phyloP scores from a whole-genome alignment of 1,140 invertebrate genomes.

The Thalassaphorura encarpata region DNA sequence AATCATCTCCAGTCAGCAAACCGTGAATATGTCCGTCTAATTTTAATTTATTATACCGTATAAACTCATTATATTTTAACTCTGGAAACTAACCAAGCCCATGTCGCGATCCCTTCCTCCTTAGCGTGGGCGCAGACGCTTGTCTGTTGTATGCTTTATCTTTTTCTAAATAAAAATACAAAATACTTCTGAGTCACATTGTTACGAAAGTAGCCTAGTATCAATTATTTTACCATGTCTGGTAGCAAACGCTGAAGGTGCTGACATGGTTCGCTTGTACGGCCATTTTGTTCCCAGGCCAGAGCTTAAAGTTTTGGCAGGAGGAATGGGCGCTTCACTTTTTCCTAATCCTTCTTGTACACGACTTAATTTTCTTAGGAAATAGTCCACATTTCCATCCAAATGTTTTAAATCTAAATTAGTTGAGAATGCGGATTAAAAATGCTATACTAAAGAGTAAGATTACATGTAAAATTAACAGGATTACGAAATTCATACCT shows the following conservation, averaged over 20 bases:
- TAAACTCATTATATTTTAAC: background rate
- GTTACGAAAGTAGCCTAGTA: no score
- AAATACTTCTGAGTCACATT: background rate
- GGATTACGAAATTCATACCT: conserved; percentile 46
- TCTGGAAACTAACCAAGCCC: conserved; percentile 57
- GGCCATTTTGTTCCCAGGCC: conserved; percentile 89
- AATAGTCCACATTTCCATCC: conserved; percentile 77
- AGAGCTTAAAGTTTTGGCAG: conserved; percentile 71
- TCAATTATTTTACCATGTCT: conserved; percentile 30
- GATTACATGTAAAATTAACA: background rate
- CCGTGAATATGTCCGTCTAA: conserved; percentile 66
- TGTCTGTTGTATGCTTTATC: conserved; percentile 82
- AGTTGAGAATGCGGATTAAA: background rate
- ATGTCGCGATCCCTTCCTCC: conserved; percentile 82
- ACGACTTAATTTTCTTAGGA: conserved; percentile 75
- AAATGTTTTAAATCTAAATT: conserved; percentile 73
- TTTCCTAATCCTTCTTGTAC: conserved; percentile 74
- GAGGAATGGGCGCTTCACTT: conserved; percentile 43
- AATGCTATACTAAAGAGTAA: background rate
- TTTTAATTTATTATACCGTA: conserved; percentile 29
- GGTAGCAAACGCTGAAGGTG: conserved; percentile 68
- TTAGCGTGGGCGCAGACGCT: conserved; percentile 77
- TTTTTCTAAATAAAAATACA: conserved; percentile 51
- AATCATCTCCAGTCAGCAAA: conserved; percentile 54
- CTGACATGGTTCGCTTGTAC: conserved; percentile 87